Base-by-base conservation (phyloP, 2,797 vertebrate species). In the Clarias fuscus region DNA sequence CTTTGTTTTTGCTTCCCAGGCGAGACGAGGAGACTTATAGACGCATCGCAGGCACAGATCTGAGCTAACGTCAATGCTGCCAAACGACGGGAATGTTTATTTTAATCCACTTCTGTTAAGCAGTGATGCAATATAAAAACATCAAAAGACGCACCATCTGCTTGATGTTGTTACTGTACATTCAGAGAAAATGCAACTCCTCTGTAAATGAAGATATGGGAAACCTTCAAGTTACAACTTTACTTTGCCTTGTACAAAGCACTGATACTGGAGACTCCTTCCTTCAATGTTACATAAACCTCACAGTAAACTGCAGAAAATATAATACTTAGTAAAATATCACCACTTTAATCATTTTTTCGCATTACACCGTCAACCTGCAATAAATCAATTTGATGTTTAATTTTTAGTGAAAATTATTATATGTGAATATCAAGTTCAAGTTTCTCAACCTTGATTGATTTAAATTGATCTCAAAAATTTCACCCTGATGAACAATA, bases 1-100 rank as follows among this genome's bases (percentile, higher is more conserved):
- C 79, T 75, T 65, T 71, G 30, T 70, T 83, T 76, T 62, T 87
- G 85, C 83, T 90, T 85, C 86, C 65, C 78, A 70, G 64, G n/a
- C 82, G 30, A 70, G 78, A 72, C 56, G 20, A 64, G 70, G 64
- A 83, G 79, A 87, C 85, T 84, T 71, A 61, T 27, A 83, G 85
- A 87, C 85, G 78, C 64, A 82, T 68, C 80, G 7, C 40, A 82
- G 62, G n/a, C 40, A 67, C 64, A 22, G 80, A 82, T 82, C 80
- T 68, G 40, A 14, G 6, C 59, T 65, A n/a, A 18, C 17, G 22
- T 64, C 59, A 64, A 64, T 18, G 17, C 78, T 17, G 20, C 77
- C 1, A 15, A 18, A 80, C 22, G 4, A 78, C 58, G 30, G 33
- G 33, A 77, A 33, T 62, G 20, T 79, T 62, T 79, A 56, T 58